Base-by-base conservation (phyloP, 2,888 invertebrate species). In the Epicampocera succincta region DNA sequence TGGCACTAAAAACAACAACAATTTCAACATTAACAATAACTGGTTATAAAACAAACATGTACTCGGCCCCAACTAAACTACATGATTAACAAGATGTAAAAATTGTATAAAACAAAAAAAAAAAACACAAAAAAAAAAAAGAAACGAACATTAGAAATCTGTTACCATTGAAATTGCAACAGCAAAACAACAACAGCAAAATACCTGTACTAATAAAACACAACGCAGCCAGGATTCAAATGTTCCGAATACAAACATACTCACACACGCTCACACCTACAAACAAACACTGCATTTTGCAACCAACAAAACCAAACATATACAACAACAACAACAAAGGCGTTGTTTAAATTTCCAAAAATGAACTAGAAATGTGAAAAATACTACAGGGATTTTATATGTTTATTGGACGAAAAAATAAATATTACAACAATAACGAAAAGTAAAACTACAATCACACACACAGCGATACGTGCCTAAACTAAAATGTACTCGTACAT, bases 21-120 rank as follows among this genome's bases (percentile, higher is more conserved):
- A 71, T 25, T 52, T 42, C 21, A 40, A 48, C 44, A 68, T 68
- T 68, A 74, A 79, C 68, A 73, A 79, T 54, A 56, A 73, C 46
- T 40, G 48, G 54, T 74, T 68, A 54, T 66, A 79, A 65, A 40
- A 72, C 65, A 77, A 71, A 71, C 77, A 58, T 58, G 33, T 33
- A 4, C 33, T 33, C 33, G 56, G n/a, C 6, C 42, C 65, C 17
- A 42, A n/a, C 58, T 42, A 38, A 72, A 66, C 60, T 21, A 60
- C 66, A 80, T 50, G 75, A 75, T 56, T 81, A 81, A 81, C 81
- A 77, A 81, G 69, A 81, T 77, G 73, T 77, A 69, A 77, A 73
- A 81, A 81, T 77, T 77, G 65, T 77, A 46, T 69, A 63, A 50
- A 63, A 63, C 13, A 80, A 56, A 44, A 73, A 63, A 19, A 54